Conservation (phyloP, 2,113 vertebrate genomes). For the Chiloscyllium plagiosum region DNA sequence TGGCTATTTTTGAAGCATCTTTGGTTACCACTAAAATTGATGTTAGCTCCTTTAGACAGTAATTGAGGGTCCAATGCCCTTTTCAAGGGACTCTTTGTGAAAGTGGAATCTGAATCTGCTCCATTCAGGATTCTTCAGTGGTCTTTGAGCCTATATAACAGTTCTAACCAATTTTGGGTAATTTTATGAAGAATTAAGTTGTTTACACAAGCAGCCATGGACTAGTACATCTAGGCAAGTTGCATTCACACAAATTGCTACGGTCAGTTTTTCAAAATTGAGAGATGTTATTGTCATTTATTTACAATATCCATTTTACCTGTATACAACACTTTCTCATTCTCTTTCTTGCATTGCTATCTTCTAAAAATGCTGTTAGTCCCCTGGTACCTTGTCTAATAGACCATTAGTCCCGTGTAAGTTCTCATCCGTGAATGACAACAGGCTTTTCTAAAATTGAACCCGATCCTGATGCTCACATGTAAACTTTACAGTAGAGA, state of each 20-base stretch:
- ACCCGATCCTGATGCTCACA: background rate
- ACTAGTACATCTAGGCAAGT: background rate
- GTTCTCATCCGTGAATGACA: background rate
- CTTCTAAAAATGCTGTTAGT: background rate
- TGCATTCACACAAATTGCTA: background rate
- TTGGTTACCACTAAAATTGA: background rate
- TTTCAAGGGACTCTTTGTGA: background rate
- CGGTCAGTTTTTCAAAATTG: background rate
- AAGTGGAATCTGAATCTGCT: background rate
- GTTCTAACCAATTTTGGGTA: background rate
- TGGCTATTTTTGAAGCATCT: background rate
- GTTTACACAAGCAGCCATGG: background rate
- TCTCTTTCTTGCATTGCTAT: background rate
- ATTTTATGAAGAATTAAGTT: background rate
- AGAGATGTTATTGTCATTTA: background rate
- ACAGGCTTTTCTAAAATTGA: background rate
- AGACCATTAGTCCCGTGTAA: background rate
- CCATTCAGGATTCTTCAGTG: background rate
- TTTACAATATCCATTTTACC: slow-evolving; percentile 4
- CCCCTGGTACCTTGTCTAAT: background rate
- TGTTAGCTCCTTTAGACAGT: background rate
- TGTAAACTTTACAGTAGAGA: background rate
- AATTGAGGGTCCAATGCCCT: background rate
- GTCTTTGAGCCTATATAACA: background rate
- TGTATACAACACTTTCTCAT: background rate